Conservation (phyloP, 2,888 invertebrate genomes). For the Hermaeophaga mercurialis region DNA sequence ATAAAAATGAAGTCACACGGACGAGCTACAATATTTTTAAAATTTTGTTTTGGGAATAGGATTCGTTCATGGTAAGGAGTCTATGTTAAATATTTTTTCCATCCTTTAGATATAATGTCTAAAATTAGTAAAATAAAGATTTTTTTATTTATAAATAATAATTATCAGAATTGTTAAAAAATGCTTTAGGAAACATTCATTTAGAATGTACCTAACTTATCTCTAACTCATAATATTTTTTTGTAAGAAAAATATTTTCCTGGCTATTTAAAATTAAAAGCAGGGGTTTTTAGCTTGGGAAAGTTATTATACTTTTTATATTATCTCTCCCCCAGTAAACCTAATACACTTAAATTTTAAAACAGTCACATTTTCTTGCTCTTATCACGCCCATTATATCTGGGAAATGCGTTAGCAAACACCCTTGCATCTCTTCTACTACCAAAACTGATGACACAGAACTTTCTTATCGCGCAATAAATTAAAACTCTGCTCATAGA, state of each 20-base stretch:
- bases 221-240: too few species aligned
- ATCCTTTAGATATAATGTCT: too few species aligned
- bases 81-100: too few species aligned
- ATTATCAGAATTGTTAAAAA: too few species aligned
- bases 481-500: slow-evolving; percentile 41
- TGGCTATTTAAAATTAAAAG: slow-evolving; percentile 54
- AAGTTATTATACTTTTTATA: slow-evolving; percentile 55
- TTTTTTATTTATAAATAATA: too few species aligned
- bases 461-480: slow-evolving; percentile 57
- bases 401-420: slow-evolving; percentile 53
- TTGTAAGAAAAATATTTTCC: slow-evolving; percentile 52
- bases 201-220: slow-evolving; percentile 40
- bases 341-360: slow-evolving; percentile 59
- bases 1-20: too few species aligned
- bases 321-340: slow-evolving; percentile 55
- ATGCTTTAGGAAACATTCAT: too few species aligned
- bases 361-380: slow-evolving; percentile 57
- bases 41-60: too few species aligned
- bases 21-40: too few species aligned
- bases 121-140: too few species aligned
- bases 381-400: slow-evolving; percentile 56
- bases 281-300: slow-evolving; percentile 44
- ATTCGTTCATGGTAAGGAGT: too few species aligned
- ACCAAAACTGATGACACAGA: slow-evolving; percentile 55
- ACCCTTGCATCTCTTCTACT: slow-evolving; percentile 49